Evolutionary conservation across 1,140 invertebrate species (phyloP).

Genomic region (Rhopalosiphum maidis): DNA sequence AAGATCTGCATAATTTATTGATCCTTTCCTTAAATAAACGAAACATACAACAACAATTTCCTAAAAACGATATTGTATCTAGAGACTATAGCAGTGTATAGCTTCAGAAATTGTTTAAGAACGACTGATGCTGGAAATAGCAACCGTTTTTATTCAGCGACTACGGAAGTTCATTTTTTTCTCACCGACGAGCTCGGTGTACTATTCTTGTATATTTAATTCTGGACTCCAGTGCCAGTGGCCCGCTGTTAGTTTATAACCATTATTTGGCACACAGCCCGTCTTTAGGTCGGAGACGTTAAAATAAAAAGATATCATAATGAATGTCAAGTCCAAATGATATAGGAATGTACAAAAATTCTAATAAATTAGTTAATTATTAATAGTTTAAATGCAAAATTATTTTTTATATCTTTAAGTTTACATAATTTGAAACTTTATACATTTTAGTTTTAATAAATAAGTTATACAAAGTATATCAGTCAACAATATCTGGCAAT

Average conservation of each 20-base stretch:
- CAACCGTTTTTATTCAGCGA: slow-evolving; percentile 3
- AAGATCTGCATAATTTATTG: slow-evolving; percentile 77
- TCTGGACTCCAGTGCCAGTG: slow-evolving; percentile 53
- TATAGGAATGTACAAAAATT: background rate
- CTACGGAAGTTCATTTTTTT: slow-evolving; percentile 55
- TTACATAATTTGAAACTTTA: background rate
- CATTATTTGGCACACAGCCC: slow-evolving; percentile 50
- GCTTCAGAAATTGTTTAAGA: background rate
- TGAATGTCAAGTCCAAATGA: slow-evolving; percentile 38
- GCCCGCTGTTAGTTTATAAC: background rate
- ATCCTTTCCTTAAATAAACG: slow-evolving; percentile 67
- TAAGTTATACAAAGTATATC: background rate
- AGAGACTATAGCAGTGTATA: background rate
- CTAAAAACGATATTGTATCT: background rate
- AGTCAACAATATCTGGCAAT: background rate
- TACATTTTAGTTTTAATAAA: background rate
- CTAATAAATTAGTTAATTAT: background rate
- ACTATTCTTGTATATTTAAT: slow-evolving; percentile 56
- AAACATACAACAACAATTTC: slow-evolving; percentile 4
- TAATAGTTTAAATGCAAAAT: background rate
- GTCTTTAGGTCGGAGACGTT: background rate
- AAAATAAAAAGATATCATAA: slow-evolving; percentile 9
- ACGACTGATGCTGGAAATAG: slow-evolving; percentile 55
- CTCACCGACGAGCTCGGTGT: background rate
- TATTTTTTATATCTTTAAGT: background rate